Conservation (phyloP, 1,140 invertebrate genomes). For the Sitobion miscanthi region DNA sequence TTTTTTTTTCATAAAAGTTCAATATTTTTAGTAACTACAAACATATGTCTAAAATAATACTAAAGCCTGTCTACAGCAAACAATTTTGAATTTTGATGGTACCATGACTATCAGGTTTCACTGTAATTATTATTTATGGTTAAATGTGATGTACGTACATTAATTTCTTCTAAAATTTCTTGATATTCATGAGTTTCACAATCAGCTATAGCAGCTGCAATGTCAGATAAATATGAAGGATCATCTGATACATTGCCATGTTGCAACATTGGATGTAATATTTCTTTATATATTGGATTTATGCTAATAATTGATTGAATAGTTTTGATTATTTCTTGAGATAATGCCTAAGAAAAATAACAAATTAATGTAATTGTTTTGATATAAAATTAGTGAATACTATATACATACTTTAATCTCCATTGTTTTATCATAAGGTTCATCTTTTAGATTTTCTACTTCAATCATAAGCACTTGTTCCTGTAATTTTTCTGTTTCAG, state of each 20-base stretch:
- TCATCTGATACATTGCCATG: conserved; percentile 97
- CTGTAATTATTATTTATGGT: not conserved
- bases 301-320: conserved; percentile 95
- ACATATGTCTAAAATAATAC: too few relatives aligned
- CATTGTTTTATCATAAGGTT: conserved; percentile 88
- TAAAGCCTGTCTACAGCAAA: too few relatives aligned
- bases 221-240: conserved; percentile 96
- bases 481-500: conserved; percentile 38
- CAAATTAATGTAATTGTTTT: not conserved
- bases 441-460: conserved; percentile 91
- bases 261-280: conserved; percentile 92
- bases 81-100: too few relatives aligned
- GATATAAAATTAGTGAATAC: not conserved
- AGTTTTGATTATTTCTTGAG: conserved; percentile 97
- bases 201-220: conserved; percentile 93
- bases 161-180: conserved; percentile 91
- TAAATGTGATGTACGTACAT: conserved; percentile 72
- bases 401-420: conserved; percentile 82
- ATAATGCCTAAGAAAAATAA: conserved; percentile 74
- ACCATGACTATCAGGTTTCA: too few relatives aligned
- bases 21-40: too few relatives aligned
- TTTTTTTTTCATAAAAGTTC: too few relatives aligned
- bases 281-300: conserved; percentile 93
- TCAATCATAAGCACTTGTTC: conserved; percentile 87
- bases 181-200: conserved; percentile 92